phyloP scores from a whole-genome alignment of 2,113 vertebrate genomes.

The Xiphorhynchus elegans region DNA sequence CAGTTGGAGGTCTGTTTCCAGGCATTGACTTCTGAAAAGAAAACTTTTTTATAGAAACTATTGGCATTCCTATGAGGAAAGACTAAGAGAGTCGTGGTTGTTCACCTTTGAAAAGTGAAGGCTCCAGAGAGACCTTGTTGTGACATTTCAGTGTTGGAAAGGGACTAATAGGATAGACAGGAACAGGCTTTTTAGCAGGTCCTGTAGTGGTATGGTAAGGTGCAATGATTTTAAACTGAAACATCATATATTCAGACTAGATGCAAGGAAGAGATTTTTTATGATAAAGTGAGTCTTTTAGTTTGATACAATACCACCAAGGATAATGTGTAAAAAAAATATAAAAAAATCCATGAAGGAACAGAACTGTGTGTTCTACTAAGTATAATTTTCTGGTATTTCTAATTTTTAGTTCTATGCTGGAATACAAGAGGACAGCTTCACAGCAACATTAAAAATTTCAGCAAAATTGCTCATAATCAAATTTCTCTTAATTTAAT shows the following conservation, averaged over 20 bases:
- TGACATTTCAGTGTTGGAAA: neutral
- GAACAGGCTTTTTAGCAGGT: neutral
- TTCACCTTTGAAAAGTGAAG: neutral
- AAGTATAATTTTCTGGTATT: neutral
- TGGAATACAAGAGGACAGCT: neutral
- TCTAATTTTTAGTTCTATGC: neutral
- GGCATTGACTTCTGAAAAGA: neutral
- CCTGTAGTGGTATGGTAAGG: fast-evolving
- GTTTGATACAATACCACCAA: neutral
- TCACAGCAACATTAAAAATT: neutral
- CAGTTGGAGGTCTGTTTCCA: neutral
- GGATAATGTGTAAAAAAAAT: neutral
- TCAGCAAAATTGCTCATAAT: neutral
- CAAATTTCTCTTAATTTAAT: neutral
- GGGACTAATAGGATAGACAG: neutral
- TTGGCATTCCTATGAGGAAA: neutral
- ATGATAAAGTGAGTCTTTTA: neutral
- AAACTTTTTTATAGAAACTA: neutral
- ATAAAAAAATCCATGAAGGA: neutral
- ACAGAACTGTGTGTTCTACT: neutral
- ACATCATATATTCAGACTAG: neutral
- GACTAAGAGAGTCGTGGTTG: neutral
- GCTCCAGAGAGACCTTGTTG: neutral
- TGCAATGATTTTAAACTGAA: neutral
- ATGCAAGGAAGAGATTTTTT: neutral